These are phyloP conservation scores for Chrysomallon squamiferum DNA, from an alignment of 1,140 invertebrate species.

Conservation along the genomic window DNA sequence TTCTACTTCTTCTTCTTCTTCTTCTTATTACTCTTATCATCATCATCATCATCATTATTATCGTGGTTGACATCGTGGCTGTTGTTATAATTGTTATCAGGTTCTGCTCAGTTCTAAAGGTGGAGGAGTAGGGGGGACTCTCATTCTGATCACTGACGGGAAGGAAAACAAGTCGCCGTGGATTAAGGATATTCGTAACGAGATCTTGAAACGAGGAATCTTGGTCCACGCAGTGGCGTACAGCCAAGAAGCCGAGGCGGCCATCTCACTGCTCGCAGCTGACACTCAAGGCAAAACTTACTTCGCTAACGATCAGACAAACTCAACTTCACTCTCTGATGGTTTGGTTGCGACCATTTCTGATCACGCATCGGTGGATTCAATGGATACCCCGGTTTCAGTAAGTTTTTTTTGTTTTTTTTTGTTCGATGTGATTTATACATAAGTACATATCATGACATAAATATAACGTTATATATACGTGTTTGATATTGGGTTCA, in stretches of 20 bases:
- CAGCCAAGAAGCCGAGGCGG: conserved; percentile 25
- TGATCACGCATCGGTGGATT: neutral
- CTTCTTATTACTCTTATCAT: too few relatives aligned
- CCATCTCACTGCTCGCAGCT: conserved; percentile 23
- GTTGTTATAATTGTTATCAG: too few relatives aligned
- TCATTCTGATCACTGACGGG: conserved; percentile 39
- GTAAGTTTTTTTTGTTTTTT: neutral
- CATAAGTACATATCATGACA: too few relatives aligned
- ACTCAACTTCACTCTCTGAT: conserved; percentile 30
- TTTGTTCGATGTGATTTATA: too few relatives aligned
- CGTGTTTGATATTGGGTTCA: too few relatives aligned
- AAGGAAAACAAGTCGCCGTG: conserved; percentile 34
- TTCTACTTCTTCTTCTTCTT: too few relatives aligned
- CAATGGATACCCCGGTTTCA: neutral
- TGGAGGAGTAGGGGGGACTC: conserved; percentile 16
- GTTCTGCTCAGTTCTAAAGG: conserved; percentile 1
- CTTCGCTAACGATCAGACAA: conserved; percentile 21
- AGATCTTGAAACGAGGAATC: conserved; percentile 9
- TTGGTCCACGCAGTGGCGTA: conserved; percentile 36
- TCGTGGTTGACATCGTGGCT: too few relatives aligned
- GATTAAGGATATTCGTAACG: conserved; percentile 15
- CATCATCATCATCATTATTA: too few relatives aligned
- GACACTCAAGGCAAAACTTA: conserved; percentile 32
- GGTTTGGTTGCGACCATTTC: conserved; percentile 26
- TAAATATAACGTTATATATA: too few relatives aligned